A percentile compares a stretch with the other conserved stretches of the same genome.
phyloP scores from a whole-genome alignment of 2,888 invertebrate species.

The Shargacucullia verbasci region DNA sequence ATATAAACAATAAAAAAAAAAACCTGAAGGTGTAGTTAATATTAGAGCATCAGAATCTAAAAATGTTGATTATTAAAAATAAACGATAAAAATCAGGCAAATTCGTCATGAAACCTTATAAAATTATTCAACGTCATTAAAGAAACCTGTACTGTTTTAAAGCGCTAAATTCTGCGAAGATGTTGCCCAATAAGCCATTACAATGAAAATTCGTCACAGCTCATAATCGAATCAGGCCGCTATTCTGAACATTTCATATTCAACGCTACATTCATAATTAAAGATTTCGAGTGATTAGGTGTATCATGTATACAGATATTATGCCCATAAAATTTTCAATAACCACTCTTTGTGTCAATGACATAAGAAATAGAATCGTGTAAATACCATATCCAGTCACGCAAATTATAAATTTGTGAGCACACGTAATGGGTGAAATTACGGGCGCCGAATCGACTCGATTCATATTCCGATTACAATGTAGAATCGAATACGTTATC shows the following conservation, averaged over 20 bases:
- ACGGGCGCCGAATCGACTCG: conserved; percentile 78
- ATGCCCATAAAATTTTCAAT: conserved; percentile 44
- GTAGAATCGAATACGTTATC: conserved; percentile 78
- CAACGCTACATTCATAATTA: conserved; percentile 80
- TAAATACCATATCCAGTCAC: conserved; percentile 64
- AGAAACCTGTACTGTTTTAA: not conserved
- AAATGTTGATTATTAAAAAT: no score
- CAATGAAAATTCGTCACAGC: conserved; percentile 65
- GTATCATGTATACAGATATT: conserved; percentile 66
- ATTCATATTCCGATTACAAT: conserved; percentile 80
- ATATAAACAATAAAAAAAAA: no score
- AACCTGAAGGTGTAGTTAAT: no score
- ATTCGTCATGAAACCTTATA: not conserved
- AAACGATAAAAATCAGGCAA: no score
- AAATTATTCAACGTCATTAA: conserved; percentile 11
- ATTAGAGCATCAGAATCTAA: no score
- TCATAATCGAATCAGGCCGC: conserved; percentile 67
- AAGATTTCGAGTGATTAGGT: conserved; percentile 78
- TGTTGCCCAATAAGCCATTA: conserved; percentile 21
- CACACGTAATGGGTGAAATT: conserved; percentile 80
- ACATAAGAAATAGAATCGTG: conserved; percentile 68
- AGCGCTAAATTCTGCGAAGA: conserved; percentile 12
- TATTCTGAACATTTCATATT: conserved; percentile 71
- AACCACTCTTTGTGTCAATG: conserved; percentile 59
- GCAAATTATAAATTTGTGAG: conserved; percentile 78